phyloP scores from a whole-genome alignment of 2,888 invertebrate species.

The Oeneis ivallda region DNA sequence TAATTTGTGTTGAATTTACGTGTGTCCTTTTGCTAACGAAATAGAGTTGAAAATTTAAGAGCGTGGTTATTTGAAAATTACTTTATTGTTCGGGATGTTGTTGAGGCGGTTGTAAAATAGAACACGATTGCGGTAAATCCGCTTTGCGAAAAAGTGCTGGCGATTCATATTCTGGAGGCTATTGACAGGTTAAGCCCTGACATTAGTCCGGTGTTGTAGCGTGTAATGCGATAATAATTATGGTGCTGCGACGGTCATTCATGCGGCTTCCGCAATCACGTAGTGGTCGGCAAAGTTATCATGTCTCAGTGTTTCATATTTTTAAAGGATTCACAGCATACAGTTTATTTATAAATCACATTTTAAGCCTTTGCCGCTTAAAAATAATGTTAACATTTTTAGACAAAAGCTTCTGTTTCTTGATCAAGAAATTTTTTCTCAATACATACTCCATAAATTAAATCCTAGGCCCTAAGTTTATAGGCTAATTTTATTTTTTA shows the following conservation, averaged over 20 bases:
- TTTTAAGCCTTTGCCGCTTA: not conserved
- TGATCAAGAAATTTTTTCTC: too few relatives aligned
- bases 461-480: too few relatives aligned
- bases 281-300: not conserved
- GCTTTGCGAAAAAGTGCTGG: conserved; percentile 40
- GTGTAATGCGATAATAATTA: conserved; percentile 35
- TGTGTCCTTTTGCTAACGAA: conserved; percentile 26
- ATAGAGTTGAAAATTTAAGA: conserved; percentile 37
- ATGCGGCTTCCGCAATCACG: conserved; percentile 27
- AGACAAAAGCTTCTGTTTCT: too few relatives aligned
- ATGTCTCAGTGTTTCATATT: not conserved
- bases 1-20: conserved; percentile 29
- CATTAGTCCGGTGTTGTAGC: conserved; percentile 30
- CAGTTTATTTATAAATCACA: not conserved
- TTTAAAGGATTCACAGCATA: not conserved
- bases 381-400: not conserved
- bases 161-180: conserved; percentile 36
- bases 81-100: conserved; percentile 24
- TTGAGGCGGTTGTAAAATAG: conserved; percentile 39
- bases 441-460: too few relatives aligned
- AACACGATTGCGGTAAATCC: conserved; percentile 43
- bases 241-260: conserved; percentile 17
- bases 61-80: conserved; percentile 27
- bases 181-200: conserved; percentile 40
- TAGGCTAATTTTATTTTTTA: too few relatives aligned